Conservation (phyloP, 2,888 invertebrate genomes). For the Norana najaformis region DNA sequence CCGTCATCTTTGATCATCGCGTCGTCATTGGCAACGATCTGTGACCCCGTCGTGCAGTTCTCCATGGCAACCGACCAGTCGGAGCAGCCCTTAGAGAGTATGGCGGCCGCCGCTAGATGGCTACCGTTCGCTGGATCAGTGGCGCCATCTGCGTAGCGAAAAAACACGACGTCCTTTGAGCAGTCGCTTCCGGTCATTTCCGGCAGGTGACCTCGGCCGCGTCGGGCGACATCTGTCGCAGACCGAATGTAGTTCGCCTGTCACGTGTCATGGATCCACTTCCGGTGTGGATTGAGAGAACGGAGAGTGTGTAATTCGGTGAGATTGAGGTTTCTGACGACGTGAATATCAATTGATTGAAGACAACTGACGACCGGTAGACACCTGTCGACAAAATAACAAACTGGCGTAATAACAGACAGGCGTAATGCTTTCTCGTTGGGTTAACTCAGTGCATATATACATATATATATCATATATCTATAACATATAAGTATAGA, state of each 20-base stretch:
- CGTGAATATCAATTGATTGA: not conserved
- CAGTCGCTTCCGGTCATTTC: not conserved
- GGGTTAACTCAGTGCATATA: too few species aligned
- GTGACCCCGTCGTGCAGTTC: not conserved
- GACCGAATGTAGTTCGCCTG: slow-evolving; percentile 13
- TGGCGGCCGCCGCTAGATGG: not conserved
- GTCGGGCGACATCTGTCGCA: not conserved
- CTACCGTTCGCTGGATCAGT: not conserved
- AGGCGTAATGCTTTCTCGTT: not conserved
- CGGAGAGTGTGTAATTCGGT: too few species aligned
- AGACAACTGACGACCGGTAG: not conserved
- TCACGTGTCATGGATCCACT: not conserved
- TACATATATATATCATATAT: too few species aligned
- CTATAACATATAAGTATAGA: too few species aligned
- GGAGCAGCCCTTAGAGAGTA: not conserved
- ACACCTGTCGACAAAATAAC: not conserved
- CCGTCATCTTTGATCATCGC: not conserved
- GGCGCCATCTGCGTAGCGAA: not conserved
- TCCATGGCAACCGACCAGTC: slow-evolving; percentile 14
- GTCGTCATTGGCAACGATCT: not conserved
- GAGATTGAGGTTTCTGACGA: too few species aligned
- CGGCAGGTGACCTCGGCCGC: not conserved
- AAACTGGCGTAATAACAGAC: too few species aligned
- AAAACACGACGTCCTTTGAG: not conserved
- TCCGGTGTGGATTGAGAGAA: not conserved